Evolutionary conservation across 2,113 vertebrate genomes (phyloP), one percentile per base, ranked within the genome.

Genomic region (Typhlomys cinereus): DNA sequence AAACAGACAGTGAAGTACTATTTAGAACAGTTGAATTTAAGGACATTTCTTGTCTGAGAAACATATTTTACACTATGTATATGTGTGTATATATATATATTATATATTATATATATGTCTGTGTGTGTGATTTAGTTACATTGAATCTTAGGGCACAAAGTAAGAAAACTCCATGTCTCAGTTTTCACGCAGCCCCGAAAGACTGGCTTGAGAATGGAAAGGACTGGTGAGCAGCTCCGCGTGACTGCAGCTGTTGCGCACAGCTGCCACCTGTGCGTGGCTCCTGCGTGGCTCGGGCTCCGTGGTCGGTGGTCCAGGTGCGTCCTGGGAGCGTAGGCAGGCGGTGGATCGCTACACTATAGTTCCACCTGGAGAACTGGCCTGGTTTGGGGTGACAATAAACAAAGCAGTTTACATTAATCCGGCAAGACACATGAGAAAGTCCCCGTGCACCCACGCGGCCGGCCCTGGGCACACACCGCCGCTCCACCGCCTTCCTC

Each of bases 361-460:
- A 98, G 99, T 99, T 97, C 99, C 99, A 98, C 99, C 99, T 98
- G 99, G 98, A 98, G 99, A 99, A 98, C 98, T 99, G 99, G 99
- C 99, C 98, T 99, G 99, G 98, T 97, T 98, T 98, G 98, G 99
- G 98, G 99, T 97, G 99, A 98, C 98, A 99, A 98, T 98, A 98
- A 98, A 99, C 98, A 99, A 99, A 99, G 98, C 98, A 98, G 96
- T 96, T 97, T 96, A 90, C 97, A 96, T 98, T 98, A 98, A 98
- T 96, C 97, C 98, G 97, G 98, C 97, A 96, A 94, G 93, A 95
- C 97, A 92, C 91, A 62, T 92, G 92, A 62, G 62, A 90, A 92
- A 79, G 92, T 84, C 95, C 88, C 36, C 31, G 62, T 0, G 14
- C 78, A 2, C 25, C 73, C 76, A 44, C 0, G 14, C 67, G n/a